Conservation (phyloP, 2,888 invertebrate species). For the Zygaena filipendulae region DNA sequence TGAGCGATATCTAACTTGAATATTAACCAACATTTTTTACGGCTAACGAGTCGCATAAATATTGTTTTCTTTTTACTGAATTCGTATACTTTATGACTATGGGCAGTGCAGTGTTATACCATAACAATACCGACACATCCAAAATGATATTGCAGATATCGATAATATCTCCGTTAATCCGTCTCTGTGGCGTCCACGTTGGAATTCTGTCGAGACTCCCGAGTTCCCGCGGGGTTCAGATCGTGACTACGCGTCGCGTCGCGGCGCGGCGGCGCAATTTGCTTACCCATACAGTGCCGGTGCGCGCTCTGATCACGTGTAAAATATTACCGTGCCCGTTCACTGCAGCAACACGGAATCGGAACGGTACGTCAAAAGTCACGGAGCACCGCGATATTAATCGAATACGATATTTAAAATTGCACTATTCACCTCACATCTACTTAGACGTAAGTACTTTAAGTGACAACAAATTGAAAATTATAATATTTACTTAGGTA, state of each 20-base stretch:
- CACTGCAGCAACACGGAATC: constrained; percentile 46
- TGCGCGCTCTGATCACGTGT: constrained; percentile 62
- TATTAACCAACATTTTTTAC: too few species aligned
- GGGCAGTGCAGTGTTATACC: too few species aligned
- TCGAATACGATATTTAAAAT: constrained; percentile 52
- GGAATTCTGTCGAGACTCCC: constrained; percentile 61
- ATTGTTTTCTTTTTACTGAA: too few species aligned
- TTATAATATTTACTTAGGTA: too few species aligned
- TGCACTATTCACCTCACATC: too few species aligned
- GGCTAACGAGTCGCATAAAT: too few species aligned
- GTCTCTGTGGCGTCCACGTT: constrained; percentile 58
- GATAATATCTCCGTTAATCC: too few species aligned
- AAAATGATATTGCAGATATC: too few species aligned
- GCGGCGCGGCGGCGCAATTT: constrained; percentile 66
- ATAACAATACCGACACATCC: too few species aligned
- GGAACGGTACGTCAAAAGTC: constrained; percentile 50
- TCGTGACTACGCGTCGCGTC: constrained; percentile 64
- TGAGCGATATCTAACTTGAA: constrained; percentile 53
- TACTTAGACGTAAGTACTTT: too few species aligned
- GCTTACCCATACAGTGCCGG: constrained; percentile 64
- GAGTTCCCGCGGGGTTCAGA: constrained; percentile 62
- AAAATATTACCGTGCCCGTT: constrained; percentile 59
- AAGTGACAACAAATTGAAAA: too few species aligned
- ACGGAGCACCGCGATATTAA: constrained; percentile 47
- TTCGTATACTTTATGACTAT: too few species aligned